A percentile compares a stretch with the other conserved stretches of the same genome.
phyloP scores from a whole-genome alignment of 2,888 invertebrate species.

The Meandrusa payeni region DNA sequence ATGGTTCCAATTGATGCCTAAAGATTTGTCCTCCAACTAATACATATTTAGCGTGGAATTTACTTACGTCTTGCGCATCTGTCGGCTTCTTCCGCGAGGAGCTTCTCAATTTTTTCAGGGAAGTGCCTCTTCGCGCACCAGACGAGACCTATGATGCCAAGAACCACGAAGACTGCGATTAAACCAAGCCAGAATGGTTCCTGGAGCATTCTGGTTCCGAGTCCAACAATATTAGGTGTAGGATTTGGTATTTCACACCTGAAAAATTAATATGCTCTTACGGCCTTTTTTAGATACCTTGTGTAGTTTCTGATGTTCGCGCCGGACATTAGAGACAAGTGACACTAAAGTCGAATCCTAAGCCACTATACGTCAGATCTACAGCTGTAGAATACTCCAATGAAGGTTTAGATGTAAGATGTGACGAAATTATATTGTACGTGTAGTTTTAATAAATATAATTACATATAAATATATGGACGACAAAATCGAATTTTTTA shows the following conservation, averaged over 20 bases:
- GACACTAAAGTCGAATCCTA: no score
- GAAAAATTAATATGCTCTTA: no score
- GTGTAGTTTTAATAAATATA: no score
- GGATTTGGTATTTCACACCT: conserved; percentile 87
- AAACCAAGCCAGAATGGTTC: conserved; percentile 95
- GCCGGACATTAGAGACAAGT: no score
- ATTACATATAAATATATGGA: no score
- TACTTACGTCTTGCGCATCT: conserved; percentile 85
- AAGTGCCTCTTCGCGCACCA: conserved; percentile 94
- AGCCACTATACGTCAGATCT: no score
- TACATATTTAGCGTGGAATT: not conserved
- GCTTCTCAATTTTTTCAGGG: conserved; percentile 91
- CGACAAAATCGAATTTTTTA: no score
- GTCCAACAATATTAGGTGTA: conserved; percentile 65
- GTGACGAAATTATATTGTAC: no score
- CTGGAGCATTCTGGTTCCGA: conserved; percentile 90
- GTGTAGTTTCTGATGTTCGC: no score
- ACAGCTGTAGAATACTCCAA: no score
- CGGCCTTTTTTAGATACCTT: no score
- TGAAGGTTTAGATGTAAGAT: no score
- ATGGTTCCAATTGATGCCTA: conserved; percentile 40
- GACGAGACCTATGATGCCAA: conserved; percentile 88
- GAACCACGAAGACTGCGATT: conserved; percentile 90
- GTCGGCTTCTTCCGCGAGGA: conserved; percentile 89
- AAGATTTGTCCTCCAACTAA: conserved; percentile 54